Percentiles rank a stretch among this genome's conserved stretches.
phyloP scores from a whole-genome alignment of 2,888 invertebrate genomes.

The Holacanthella duospinosa region DNA sequence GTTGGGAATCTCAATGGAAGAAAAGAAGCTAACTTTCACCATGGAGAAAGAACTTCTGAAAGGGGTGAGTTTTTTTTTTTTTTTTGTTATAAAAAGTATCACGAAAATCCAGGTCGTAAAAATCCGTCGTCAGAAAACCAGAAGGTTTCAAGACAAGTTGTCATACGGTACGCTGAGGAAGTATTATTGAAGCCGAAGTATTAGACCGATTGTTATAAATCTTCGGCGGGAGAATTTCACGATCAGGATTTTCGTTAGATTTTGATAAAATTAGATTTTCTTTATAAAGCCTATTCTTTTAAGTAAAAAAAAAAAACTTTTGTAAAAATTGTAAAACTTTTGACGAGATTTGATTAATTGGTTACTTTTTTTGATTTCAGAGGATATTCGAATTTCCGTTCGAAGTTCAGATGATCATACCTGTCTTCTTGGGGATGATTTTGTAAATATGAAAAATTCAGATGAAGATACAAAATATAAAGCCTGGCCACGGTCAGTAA shows the following conservation, averaged over 20 bases:
- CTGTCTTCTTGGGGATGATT: conserved; percentile 44
- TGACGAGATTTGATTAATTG: no score
- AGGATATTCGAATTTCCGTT: conserved; percentile 54
- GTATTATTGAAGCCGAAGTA: no score
- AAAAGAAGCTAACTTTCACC: conserved; percentile 75
- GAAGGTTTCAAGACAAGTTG: no score
- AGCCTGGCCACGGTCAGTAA: conserved; percentile 59
- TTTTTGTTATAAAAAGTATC: no score
- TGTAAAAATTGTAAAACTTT: not conserved
- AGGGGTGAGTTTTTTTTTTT: no score
- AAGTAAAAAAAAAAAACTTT: no score
- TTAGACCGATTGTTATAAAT: no score
- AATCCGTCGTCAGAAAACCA: not conserved
- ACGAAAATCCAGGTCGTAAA: not conserved
- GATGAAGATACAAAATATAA: conserved; percentile 39
- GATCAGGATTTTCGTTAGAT: no score
- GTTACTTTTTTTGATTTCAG: conserved; percentile 24
- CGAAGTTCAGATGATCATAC: conserved; percentile 59
- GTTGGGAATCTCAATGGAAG: conserved; percentile 70
- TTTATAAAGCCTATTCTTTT: not conserved
- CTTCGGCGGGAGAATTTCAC: no score
- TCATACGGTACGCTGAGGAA: no score
- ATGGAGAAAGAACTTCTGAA: conserved; percentile 54
- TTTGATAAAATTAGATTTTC: no score
- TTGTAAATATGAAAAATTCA: conserved; percentile 7